phyloP scores from a whole-genome alignment of 2,888 invertebrate genomes.

The Bembecia ichneumoniformis region DNA sequence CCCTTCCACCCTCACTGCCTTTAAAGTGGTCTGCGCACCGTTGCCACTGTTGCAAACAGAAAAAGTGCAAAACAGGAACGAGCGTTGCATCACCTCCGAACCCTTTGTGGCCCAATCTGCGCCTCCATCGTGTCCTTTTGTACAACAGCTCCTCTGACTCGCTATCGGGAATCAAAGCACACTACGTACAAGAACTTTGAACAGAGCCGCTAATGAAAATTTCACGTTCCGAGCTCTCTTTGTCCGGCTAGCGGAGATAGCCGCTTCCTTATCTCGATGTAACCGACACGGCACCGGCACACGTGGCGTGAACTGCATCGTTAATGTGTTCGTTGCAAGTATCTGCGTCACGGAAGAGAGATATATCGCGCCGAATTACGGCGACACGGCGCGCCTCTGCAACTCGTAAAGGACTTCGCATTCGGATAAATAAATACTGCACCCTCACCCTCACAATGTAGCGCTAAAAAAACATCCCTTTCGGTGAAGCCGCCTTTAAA shows the following conservation, averaged over 20 bases:
- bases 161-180: slow-evolving; percentile 67
- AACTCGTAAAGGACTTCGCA: slow-evolving; percentile 53
- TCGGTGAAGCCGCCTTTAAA: slow-evolving; percentile 70
- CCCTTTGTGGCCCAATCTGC: slow-evolving; percentile 72
- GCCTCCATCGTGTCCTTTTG: slow-evolving; percentile 65
- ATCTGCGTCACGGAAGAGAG: slow-evolving; percentile 27
- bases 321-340: slow-evolving; percentile 41
- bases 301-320: slow-evolving; percentile 48
- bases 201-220: slow-evolving; percentile 67
- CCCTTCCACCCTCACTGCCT: slow-evolving; percentile 58
- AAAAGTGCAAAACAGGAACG: slow-evolving; percentile 65
- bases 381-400: slow-evolving; percentile 45
- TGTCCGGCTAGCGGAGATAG: slow-evolving; percentile 25
- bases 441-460: slow-evolving; percentile 68
- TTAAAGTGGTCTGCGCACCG: slow-evolving; percentile 70
- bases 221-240: slow-evolving; percentile 40
- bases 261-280: slow-evolving; percentile 42
- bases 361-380: slow-evolving; percentile 50
- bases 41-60: slow-evolving; percentile 68
- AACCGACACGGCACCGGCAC: slow-evolving; percentile 20
- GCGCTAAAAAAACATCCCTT: slow-evolving; percentile 72
- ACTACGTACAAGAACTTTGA: slow-evolving; percentile 45
- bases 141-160: slow-evolving; percentile 61
- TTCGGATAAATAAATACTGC: slow-evolving; percentile 70
- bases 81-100: slow-evolving; percentile 64